Evolutionary conservation across 2,113 vertebrate species (phyloP).

Genomic region (Gymnocephalus cernua): DNA sequence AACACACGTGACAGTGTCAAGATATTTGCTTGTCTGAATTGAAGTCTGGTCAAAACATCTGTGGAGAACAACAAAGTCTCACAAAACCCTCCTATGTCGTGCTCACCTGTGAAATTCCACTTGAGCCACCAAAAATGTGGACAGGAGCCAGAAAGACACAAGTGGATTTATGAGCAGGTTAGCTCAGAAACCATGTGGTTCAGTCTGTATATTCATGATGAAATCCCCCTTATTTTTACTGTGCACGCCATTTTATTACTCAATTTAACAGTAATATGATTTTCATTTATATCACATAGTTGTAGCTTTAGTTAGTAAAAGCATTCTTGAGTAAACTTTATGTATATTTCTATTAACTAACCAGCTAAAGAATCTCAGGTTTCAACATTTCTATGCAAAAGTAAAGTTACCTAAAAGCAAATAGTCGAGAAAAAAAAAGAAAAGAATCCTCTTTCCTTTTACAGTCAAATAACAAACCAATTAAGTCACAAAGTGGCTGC

Average conservation of each 20-base stretch:
- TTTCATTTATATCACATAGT: not conserved
- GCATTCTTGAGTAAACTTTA: not conserved
- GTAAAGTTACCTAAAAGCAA: slow-evolving; percentile 2
- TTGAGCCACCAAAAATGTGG: slow-evolving; percentile 56
- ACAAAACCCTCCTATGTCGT: slow-evolving; percentile 56
- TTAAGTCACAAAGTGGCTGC: slow-evolving; percentile 12
- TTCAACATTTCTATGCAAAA: slow-evolving; percentile 1
- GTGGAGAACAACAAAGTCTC: slow-evolving; percentile 29
- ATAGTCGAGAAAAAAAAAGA: not conserved
- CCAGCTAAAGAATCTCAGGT: not conserved
- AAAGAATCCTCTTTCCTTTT: slow-evolving; percentile 1
- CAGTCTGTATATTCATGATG: not conserved
- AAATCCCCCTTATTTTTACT: not conserved
- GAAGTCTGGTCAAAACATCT: slow-evolving; percentile 55
- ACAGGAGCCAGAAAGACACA: slow-evolving; percentile 50
- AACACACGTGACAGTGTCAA: slow-evolving; percentile 29
- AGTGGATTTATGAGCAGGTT: slow-evolving; percentile 49
- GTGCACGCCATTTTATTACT: not conserved
- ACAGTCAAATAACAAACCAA: slow-evolving; percentile 20
- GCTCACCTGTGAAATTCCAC: slow-evolving; percentile 75
- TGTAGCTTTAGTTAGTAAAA: not conserved
- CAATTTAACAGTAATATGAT: not conserved
- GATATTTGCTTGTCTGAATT: slow-evolving; percentile 48
- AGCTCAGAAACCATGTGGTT: slow-evolving; percentile 1
- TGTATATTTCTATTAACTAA: not conserved